These are phyloP conservation scores for Perizoma affinitatum DNA, from an alignment of 2,888 invertebrate genomes.

Conservation along the genomic window DNA sequence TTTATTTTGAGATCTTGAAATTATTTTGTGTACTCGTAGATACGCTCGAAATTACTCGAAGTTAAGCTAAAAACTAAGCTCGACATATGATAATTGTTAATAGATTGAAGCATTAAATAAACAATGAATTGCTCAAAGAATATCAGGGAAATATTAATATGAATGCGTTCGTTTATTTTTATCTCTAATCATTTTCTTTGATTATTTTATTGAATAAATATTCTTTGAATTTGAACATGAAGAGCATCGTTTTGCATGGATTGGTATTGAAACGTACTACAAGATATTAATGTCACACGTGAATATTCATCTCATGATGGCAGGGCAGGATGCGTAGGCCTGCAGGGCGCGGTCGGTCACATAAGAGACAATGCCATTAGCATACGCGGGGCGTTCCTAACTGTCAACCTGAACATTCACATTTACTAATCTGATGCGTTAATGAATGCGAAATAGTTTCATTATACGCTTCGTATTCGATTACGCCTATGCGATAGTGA, in stretches of 20 bases:
- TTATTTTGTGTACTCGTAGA: not conserved
- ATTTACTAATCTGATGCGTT: slow-evolving; percentile 71
- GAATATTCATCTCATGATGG: slow-evolving; percentile 78
- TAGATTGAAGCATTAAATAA: too few species aligned
- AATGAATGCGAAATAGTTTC: slow-evolving; percentile 68
- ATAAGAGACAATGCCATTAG: slow-evolving; percentile 81
- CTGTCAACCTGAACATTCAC: slow-evolving; percentile 80
- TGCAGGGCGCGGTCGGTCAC: slow-evolving; percentile 69
- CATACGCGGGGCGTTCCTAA: slow-evolving; percentile 76
- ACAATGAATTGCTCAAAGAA: too few species aligned
- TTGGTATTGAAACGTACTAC: slow-evolving; percentile 24
- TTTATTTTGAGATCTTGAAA: not conserved
- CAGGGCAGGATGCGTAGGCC: slow-evolving; percentile 68
- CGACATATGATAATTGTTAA: too few species aligned
- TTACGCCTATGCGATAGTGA: slow-evolving; percentile 44
- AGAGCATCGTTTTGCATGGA: slow-evolving; percentile 2
- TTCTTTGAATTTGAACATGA: not conserved
- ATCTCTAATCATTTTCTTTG: too few species aligned
- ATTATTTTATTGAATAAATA: too few species aligned
- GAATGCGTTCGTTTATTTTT: too few species aligned
- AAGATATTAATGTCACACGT: slow-evolving; percentile 56
- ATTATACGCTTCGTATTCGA: slow-evolving; percentile 57
- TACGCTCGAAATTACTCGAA: too few species aligned
- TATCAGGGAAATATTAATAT: too few species aligned
- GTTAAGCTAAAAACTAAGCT: too few species aligned